phyloP scores from a whole-genome alignment of 2,888 invertebrate genomes.

The Holacanthella duospinosa region DNA sequence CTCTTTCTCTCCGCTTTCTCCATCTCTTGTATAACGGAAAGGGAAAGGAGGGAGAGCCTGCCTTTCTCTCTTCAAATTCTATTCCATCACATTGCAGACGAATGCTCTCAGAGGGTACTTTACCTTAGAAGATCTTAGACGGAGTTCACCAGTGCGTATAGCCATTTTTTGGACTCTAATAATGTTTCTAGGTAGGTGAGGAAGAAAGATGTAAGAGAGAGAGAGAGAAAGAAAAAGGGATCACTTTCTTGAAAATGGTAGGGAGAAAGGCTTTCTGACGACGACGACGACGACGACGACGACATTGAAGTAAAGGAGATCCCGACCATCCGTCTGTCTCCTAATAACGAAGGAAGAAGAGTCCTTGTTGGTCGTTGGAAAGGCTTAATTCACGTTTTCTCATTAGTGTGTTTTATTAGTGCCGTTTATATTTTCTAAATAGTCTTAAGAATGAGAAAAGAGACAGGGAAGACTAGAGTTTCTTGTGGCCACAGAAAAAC shows the following conservation, averaged over 20 bases:
- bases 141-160: background rate
- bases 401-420: constrained; percentile 33
- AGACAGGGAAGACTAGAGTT: too few species aligned
- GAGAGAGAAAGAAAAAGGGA: background rate
- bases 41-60: constrained; percentile 4
- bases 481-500: too few species aligned
- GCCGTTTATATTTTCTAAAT: constrained; percentile 1
- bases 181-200: background rate
- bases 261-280: too few species aligned
- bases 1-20: constrained; percentile 13
- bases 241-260: background rate
- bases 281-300: too few species aligned
- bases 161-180: background rate
- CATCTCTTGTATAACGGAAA: constrained; percentile 4
- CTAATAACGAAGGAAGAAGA: too few species aligned
- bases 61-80: constrained; percentile 12
- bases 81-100: constrained; percentile 15
- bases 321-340: too few species aligned
- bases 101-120: background rate
- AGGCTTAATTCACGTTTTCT: constrained; percentile 27
- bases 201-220: background rate
- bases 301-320: too few species aligned
- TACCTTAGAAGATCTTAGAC: background rate
- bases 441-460: background rate
- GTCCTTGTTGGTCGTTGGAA: too few species aligned